Percentiles rank a stretch among this genome's conserved stretches.
Conservation (phyloP, 2,113 vertebrate species). For the Bambusicola thoracicus region DNA sequence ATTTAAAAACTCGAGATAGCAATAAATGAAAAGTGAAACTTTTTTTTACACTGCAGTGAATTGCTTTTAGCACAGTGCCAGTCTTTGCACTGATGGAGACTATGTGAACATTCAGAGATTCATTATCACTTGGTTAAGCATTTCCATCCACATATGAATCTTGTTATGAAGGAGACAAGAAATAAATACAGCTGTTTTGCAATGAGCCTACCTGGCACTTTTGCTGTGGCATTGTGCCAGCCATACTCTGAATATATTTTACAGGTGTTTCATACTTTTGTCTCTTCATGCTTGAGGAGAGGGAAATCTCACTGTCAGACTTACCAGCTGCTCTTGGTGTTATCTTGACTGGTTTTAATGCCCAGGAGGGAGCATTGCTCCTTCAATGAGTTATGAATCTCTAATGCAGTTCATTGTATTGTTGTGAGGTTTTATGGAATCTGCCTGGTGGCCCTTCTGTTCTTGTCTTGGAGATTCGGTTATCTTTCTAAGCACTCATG, state of each 20-base stretch:
- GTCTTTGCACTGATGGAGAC: neutral
- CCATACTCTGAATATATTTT: constrained; percentile 6
- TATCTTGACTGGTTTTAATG: too few relatives aligned
- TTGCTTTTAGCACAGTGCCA: neutral
- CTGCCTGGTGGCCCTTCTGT: constrained; percentile 26
- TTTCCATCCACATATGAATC: neutral
- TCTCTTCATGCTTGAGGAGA: neutral
- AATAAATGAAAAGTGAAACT: neutral
- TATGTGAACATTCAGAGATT: neutral
- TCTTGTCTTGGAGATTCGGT: constrained; percentile 14
- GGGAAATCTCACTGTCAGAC: constrained; percentile 24
- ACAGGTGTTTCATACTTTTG: neutral
- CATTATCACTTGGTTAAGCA: neutral
- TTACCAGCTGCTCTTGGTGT: neutral
- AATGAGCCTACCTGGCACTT: neutral
- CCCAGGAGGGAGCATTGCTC: too few relatives aligned
- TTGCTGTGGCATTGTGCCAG: neutral
- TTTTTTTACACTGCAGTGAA: rapidly evolving
- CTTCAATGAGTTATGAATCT: too few relatives aligned
- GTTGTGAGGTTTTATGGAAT: too few relatives aligned
- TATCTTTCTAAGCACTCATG: neutral
- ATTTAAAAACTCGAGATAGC: neutral
- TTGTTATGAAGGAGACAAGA: neutral
- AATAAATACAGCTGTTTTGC: neutral
- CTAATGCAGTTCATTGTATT: too few relatives aligned